These are phyloP conservation scores for Ophioninae sp. DNA, from an alignment of 2,888 invertebrate species.

Conservation along the genomic window DNA sequence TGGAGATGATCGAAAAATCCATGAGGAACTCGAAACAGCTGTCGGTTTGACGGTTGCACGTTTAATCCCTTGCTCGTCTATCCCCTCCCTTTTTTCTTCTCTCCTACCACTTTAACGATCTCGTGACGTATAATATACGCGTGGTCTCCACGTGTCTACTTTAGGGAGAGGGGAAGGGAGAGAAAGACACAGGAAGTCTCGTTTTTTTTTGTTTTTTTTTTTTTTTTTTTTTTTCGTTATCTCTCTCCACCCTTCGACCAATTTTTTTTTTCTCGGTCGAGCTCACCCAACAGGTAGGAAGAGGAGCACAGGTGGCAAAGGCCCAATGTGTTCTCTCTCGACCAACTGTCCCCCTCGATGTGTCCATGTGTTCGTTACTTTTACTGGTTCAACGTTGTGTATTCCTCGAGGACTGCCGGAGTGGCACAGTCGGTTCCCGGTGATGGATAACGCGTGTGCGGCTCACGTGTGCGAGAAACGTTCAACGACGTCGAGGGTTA, in stretches of 20 bases:
- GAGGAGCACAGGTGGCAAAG: constrained; percentile 73
- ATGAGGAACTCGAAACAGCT: constrained; percentile 14
- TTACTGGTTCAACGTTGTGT: constrained; percentile 33
- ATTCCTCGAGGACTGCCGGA: constrained; percentile 64
- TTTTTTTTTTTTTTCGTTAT: constrained; percentile 52
- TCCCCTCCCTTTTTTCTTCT: constrained; percentile 19
- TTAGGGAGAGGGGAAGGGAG: constrained; percentile 21
- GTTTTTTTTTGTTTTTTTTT: constrained; percentile 59
- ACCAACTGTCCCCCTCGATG: constrained; percentile 47
- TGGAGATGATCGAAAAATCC: neutral
- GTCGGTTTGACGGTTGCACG: constrained; percentile 14
- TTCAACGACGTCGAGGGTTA: constrained; percentile 5
- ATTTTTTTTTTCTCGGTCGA: constrained; percentile 35
- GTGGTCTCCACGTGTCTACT: constrained; percentile 54
- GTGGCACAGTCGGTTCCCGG: constrained; percentile 71
- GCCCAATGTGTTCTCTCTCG: constrained; percentile 69
- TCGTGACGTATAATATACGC: constrained; percentile 46
- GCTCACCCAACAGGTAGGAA: constrained; percentile 71
- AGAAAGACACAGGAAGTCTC: constrained; percentile 55
- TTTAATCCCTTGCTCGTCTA: constrained; percentile 5
- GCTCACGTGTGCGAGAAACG: constrained; percentile 34
- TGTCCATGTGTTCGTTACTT: constrained; percentile 42
- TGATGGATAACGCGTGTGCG: constrained; percentile 70
- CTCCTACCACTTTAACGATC: constrained; percentile 39
- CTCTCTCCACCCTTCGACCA: constrained; percentile 44